Evolutionary conservation across 2,797 vertebrate species (phyloP).

Genomic region (Scomberomorus guttatus): DNA sequence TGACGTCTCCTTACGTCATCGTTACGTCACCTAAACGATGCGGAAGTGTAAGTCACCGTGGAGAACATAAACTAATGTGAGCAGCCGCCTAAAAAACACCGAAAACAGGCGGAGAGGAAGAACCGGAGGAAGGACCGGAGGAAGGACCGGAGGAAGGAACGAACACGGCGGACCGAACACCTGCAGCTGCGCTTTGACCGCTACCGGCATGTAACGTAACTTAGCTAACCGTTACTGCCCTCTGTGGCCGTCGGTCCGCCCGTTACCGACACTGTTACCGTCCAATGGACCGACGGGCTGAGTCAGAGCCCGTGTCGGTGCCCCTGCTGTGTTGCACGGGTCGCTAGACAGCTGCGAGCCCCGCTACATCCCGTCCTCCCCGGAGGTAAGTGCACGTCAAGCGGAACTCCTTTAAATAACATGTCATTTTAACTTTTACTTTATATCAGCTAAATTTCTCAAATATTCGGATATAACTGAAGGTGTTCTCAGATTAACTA

Average conservation of each 20-base stretch:
- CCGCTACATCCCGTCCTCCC: not conserved
- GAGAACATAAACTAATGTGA: slow-evolving; percentile 79
- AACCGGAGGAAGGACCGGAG: not conserved
- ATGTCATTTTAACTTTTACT: fast-evolving
- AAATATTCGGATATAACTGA: fast-evolving
- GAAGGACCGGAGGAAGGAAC: not conserved
- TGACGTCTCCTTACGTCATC: slow-evolving; percentile 42
- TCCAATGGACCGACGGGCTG: slow-evolving; percentile 39
- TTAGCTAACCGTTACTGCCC: slow-evolving; percentile 8
- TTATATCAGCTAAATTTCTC: fast-evolving
- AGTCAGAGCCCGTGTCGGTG: slow-evolving; percentile 5
- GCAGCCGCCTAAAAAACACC: not conserved
- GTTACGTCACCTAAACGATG: slow-evolving; percentile 64
- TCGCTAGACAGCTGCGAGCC: slow-evolving; percentile 13
- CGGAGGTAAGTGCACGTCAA: slow-evolving; percentile 30
- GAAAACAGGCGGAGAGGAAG: not conserved
- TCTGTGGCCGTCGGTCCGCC: not conserved
- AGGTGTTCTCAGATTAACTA: fast-evolving
- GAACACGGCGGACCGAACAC: not conserved
- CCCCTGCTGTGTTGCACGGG: not conserved
- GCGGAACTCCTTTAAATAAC: slow-evolving; percentile 16
- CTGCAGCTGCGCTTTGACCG: not conserved
- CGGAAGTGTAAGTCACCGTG: slow-evolving; percentile 80
- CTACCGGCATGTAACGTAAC: slow-evolving; percentile 32
- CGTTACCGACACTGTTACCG: slow-evolving; percentile 18